These are phyloP conservation scores for Pissodes strobi DNA, from an alignment of 1,140 invertebrate species.

Conservation along the genomic window DNA sequence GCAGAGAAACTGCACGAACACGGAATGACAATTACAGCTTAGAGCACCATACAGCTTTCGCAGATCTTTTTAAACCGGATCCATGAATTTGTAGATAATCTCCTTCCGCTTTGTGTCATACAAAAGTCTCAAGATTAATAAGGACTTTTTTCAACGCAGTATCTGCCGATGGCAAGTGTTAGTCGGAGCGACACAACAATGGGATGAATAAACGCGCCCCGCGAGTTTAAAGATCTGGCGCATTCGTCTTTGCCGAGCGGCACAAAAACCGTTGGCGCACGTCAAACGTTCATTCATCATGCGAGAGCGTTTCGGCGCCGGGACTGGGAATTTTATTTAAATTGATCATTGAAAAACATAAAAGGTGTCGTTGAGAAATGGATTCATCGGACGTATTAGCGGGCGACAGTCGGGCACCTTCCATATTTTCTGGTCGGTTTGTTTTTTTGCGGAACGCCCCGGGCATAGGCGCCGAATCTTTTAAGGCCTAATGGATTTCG, in stretches of 20 bases:
- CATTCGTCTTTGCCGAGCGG: conserved; percentile 37
- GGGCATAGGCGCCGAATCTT: conserved; percentile 10
- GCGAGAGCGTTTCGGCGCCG: conserved; percentile 38
- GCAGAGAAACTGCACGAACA: too few species aligned
- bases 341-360: conserved; percentile 50
- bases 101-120: conserved; percentile 13
- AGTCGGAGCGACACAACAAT: conserved; percentile 41
- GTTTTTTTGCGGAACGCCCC: conserved; percentile 27
- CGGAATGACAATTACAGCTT: too few species aligned
- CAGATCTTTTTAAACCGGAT: too few species aligned
- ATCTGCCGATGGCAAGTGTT: conserved; percentile 38
- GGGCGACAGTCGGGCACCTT: conserved; percentile 41
- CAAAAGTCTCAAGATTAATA: conserved; percentile 42
- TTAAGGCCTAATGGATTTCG: conserved; percentile 25
- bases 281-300: conserved; percentile 48
- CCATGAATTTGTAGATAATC: conserved; percentile 12
- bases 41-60: too few species aligned
- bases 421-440: conserved; percentile 33
- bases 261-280: conserved; percentile 45
- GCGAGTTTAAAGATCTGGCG: conserved; percentile 41
- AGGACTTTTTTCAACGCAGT: conserved; percentile 35
- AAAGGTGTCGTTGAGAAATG: conserved; percentile 50
- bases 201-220: conserved; percentile 45
- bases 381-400: conserved; percentile 44
- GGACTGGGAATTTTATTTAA: conserved; percentile 46